phyloP scores from a whole-genome alignment of 2,113 vertebrate species.

The Papio anubis region DNA sequence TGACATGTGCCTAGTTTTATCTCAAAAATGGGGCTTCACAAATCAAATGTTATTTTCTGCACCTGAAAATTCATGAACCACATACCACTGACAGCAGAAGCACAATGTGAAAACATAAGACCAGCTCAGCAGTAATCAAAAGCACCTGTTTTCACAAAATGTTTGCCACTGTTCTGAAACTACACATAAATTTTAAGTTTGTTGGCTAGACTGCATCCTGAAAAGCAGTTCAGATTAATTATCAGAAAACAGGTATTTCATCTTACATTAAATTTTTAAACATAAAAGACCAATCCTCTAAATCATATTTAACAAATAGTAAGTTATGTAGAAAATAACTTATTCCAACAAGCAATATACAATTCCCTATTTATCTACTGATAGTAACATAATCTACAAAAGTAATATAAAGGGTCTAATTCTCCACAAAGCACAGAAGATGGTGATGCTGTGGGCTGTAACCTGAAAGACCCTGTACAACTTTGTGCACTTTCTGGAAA shows the following conservation, averaged over 20 bases:
- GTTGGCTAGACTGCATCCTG: not conserved
- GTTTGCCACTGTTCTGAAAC: not conserved
- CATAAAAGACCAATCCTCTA: constrained; percentile 41
- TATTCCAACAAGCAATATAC: constrained; percentile 67
- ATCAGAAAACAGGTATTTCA: constrained; percentile 12
- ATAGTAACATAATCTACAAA: constrained; percentile 62
- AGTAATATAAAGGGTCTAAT: constrained; percentile 61
- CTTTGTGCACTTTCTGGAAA: constrained; percentile 78
- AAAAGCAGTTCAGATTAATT: not conserved
- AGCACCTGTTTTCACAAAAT: constrained; percentile 48
- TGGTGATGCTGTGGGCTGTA: constrained; percentile 7
- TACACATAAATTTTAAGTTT: not conserved
- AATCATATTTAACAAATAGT: constrained; percentile 46
- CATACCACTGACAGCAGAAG: not conserved
- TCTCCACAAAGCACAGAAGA: constrained; percentile 63
- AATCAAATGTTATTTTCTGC: constrained; percentile 52
- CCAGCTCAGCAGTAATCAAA: not conserved
- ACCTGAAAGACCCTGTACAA: constrained; percentile 17
- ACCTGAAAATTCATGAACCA: constrained; percentile 56
- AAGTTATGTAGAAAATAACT: constrained; percentile 21
- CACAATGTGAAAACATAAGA: not conserved
- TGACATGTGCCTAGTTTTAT: constrained; percentile 45
- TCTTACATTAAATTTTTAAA: constrained; percentile 36
- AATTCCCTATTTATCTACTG: constrained; percentile 25
- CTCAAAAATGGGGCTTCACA: constrained; percentile 47